Percentiles rank a stretch among this genome's conserved stretches.
phyloP scores from a whole-genome alignment of 2,113 vertebrate species.

The Campylomormyrus numenius region DNA sequence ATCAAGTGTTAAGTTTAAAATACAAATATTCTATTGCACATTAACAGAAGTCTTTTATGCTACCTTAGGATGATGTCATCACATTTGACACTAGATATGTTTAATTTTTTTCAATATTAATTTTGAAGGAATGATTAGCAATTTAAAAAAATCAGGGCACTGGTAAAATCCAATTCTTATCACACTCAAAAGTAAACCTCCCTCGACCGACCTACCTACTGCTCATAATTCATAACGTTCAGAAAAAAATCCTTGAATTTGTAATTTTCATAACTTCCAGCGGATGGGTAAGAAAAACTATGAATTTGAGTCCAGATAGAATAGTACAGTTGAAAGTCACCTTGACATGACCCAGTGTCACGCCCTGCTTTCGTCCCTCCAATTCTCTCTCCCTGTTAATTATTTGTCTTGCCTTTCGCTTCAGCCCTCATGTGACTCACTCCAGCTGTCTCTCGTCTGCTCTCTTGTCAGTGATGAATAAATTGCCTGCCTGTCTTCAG shows the following conservation, averaged over 20 bases:
- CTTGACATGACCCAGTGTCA: not conserved
- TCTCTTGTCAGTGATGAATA: no score
- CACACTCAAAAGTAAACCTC: not conserved
- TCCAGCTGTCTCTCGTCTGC: no score
- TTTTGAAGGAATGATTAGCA: not conserved
- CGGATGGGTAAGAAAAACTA: not conserved
- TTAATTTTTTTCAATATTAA: not conserved
- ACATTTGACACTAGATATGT: no score
- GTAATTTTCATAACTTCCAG: no score
- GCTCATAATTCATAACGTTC: not conserved
- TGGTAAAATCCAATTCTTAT: not conserved
- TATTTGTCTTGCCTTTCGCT: no score
- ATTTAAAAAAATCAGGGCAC: not conserved
- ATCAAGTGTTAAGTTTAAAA: not conserved
- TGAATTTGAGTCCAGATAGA: not conserved
- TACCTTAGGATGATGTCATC: not conserved
- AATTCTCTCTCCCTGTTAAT: no score
- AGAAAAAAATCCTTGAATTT: no score
- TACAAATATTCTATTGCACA: not conserved
- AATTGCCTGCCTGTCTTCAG: no score
- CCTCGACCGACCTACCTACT: not conserved
- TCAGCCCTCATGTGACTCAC: no score
- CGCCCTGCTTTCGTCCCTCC: no score
- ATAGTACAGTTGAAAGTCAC: not conserved
- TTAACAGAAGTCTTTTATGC: not conserved